Percentiles rank a stretch among this genome's conserved stretches.
Evolutionary conservation across 2,888 invertebrate genomes (phyloP).

Genomic region (Amblyjoppa fuscipennis): DNA sequence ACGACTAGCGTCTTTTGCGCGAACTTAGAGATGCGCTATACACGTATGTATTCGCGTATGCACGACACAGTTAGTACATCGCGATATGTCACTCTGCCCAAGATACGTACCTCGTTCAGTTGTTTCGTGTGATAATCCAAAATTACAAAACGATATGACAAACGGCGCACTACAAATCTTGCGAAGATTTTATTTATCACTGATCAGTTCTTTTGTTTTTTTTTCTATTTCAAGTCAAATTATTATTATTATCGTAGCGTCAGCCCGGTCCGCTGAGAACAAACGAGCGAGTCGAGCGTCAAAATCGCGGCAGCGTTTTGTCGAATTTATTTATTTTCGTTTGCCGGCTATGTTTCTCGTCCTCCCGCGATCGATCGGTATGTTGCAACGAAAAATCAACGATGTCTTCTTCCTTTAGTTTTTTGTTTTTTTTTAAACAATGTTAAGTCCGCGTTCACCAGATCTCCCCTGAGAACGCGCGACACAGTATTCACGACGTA

Average conservation of each 20-base stretch:
- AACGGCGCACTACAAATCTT: constrained; percentile 44
- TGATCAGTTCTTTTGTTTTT: constrained; percentile 17
- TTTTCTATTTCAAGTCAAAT: neutral
- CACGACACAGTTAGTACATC: neutral
- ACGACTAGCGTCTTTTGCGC: constrained; percentile 5
- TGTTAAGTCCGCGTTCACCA: constrained; percentile 29
- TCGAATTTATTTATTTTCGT: neutral
- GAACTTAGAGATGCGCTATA: neutral
- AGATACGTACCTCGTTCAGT: constrained; percentile 40
- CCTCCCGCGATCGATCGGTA: neutral
- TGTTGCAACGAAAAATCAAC: constrained; percentile 1
- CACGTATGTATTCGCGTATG: neutral
- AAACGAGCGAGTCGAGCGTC: constrained; percentile 7
- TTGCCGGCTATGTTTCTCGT: constrained; percentile 1
- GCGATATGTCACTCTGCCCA: neutral
- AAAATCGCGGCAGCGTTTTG: neutral
- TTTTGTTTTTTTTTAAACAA: neutral
- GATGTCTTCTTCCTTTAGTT: neutral
- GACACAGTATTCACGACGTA: constrained; percentile 24
- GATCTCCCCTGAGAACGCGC: constrained; percentile 13
- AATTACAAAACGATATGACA: constrained; percentile 22
- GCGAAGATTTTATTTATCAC: constrained; percentile 49
- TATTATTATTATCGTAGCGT: neutral
- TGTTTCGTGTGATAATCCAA: constrained; percentile 61
- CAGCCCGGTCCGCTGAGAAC: neutral